Base-by-base conservation (phyloP, 2,113 vertebrate species). In the Perccottus glenii region DNA sequence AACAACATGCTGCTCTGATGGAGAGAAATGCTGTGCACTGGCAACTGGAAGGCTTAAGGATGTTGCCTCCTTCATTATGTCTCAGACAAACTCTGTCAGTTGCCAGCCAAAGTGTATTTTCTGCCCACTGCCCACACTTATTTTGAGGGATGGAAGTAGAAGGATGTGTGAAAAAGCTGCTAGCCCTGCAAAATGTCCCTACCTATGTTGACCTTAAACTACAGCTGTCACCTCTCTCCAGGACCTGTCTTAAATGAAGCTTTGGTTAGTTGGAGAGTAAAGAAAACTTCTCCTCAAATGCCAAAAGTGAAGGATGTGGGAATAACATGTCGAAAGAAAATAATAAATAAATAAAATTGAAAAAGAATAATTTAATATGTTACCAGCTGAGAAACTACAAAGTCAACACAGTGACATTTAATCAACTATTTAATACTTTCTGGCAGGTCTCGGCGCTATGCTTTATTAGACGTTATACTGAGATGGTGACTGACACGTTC, bases 1-100 rank as follows among this genome's bases (percentile, higher is more conserved):
- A 70, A 78, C 79, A 85, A 80, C 87, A 74, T 77, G 75, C 67
- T 60, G 68, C 66, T 82, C 73, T 53, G 85, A 89, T 86, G 78
- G 70, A 86, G 73, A 67, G 64, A 65, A 82, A 84, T 40, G 69
- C 87, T 88, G 74, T 73, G 86, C 70, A 56, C 80, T 50, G 73
- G 75, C 81, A 79, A 88, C 82, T 60, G 68, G 71, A 52, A 75
- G 78, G 86, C 88, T 89, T 87, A 91, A 82, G 82, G 86, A 88
- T 85, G 84, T 82, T 65, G 69, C 83, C 83, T 57, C 80, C 82
- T 85, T 89, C 85, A 90, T 92, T 87, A 90, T 79, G 65, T 86
- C 64, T 69, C 59, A 32, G 84, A 79, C 83, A 87, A 82, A 83
- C 68, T 81, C 78, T 72, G 71, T 44, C 50, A 80, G 62, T 80